Evolutionary conservation across 2,888 invertebrate species (phyloP).

Genomic region (Trissolcus japonicus): DNA sequence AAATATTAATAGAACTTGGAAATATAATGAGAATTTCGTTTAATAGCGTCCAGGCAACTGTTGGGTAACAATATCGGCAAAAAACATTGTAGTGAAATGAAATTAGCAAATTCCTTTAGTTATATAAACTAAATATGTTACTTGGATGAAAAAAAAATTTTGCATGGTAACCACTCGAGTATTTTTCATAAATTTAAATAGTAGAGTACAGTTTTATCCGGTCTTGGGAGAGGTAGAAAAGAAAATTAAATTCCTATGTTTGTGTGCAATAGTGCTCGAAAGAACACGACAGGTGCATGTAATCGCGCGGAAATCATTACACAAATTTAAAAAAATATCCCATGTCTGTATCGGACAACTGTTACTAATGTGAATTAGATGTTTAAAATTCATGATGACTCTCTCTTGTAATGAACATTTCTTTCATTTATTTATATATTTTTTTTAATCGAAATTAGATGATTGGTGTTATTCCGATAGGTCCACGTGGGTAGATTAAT

Average conservation of each 20-base stretch:
- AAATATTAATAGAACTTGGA: too few species aligned
- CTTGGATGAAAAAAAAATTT: too few species aligned
- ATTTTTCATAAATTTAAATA: constrained; percentile 13
- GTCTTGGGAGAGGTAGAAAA: neutral
- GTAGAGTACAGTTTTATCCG: neutral
- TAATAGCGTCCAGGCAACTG: too few species aligned
- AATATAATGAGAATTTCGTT: too few species aligned
- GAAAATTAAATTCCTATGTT: neutral
- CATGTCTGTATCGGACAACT: constrained; percentile 35
- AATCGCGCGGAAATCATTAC: constrained; percentile 31
- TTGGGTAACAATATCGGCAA: too few species aligned
- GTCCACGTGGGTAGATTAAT: constrained; percentile 6
- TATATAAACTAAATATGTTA: too few species aligned
- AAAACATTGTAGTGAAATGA: too few species aligned
- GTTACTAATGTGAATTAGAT: constrained; percentile 43
- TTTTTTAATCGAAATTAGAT: too few species aligned
- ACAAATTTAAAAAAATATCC: constrained; percentile 37
- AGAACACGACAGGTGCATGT: constrained; percentile 38
- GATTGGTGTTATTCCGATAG: too few species aligned
- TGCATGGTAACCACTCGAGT: too few species aligned
- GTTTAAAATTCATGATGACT: constrained; percentile 28
- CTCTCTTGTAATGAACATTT: constrained; percentile 3
- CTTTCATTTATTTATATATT: neutral
- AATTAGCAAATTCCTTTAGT: too few species aligned
- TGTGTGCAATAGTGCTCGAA: too few species aligned